Evolutionary conservation across 2,888 invertebrate species (phyloP).

Genomic region (Anoncus sp.): DNA sequence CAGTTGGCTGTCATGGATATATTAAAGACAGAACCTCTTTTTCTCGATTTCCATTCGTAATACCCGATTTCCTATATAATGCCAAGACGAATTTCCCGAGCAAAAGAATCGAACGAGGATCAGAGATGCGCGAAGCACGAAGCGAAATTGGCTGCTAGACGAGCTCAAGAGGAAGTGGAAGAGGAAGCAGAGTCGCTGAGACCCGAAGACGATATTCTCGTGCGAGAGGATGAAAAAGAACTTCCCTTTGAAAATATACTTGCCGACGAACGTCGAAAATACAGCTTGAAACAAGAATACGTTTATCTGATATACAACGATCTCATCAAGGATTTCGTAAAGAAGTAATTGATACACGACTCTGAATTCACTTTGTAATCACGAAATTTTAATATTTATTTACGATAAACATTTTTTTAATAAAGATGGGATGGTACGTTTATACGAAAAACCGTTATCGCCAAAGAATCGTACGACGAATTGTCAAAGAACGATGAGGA

Average conservation of each 20-base stretch:
- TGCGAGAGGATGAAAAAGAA: constrained; percentile 17
- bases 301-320: constrained; percentile 70
- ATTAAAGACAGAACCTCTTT: not conserved
- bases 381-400: not conserved
- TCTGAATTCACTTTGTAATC: not conserved
- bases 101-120: constrained; percentile 29
- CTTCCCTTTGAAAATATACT: constrained; percentile 61
- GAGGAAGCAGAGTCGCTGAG: constrained; percentile 28
- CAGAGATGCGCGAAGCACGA: constrained; percentile 43
- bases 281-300: constrained; percentile 68
- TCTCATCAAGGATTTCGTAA: constrained; percentile 62
- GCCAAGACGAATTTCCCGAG: constrained; percentile 20
- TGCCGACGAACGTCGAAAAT: constrained; percentile 67
- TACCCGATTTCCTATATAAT: constrained; percentile 3
- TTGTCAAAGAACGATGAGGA: too few species aligned
- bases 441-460: constrained; percentile 49
- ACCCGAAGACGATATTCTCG: constrained; percentile 17
- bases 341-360: constrained; percentile 62
- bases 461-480: constrained; percentile 1
- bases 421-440: constrained; percentile 65
- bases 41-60: not conserved
- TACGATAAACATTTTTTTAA: not conserved
- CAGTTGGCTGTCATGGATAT: constrained; percentile 27
- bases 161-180: constrained; percentile 29
- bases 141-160: constrained; percentile 28